phyloP scores from a whole-genome alignment of 2,113 vertebrate genomes.

The Etia nguti region DNA sequence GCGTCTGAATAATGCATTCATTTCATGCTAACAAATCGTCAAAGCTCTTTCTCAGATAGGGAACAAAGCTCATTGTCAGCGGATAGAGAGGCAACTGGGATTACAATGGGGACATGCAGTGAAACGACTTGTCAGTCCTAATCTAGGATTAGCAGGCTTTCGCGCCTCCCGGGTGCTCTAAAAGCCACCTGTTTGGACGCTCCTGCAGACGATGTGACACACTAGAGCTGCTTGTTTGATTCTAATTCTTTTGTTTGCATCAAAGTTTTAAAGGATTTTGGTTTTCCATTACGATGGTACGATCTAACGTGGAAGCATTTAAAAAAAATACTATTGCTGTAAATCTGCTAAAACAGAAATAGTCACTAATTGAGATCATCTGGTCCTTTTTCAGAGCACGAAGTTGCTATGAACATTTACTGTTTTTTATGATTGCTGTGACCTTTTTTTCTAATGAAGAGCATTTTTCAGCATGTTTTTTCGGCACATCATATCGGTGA shows the following conservation, averaged over 20 bases:
- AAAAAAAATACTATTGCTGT: background rate
- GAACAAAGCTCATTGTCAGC: slow-evolving; percentile 63
- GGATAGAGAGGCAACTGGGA: slow-evolving; percentile 49
- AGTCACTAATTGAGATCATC: background rate
- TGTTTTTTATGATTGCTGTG: background rate
- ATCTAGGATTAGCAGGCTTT: slow-evolving; percentile 65
- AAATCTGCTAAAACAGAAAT: background rate
- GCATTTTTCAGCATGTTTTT: background rate
- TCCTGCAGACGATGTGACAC: slow-evolving; percentile 29
- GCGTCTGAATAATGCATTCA: slow-evolving; percentile 62
- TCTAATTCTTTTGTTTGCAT: slow-evolving; percentile 17
- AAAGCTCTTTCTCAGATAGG: slow-evolving; percentile 17
- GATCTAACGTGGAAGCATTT: background rate
- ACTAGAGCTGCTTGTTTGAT: slow-evolving; percentile 6
- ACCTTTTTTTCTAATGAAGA: background rate
- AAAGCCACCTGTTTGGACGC: slow-evolving; percentile 66
- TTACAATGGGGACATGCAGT: slow-evolving; percentile 51
- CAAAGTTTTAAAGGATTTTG: background rate
- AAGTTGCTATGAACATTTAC: background rate
- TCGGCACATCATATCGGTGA: background rate
- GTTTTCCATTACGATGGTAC: background rate
- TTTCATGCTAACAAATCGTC: slow-evolving; percentile 32
- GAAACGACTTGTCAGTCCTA: slow-evolving; percentile 60
- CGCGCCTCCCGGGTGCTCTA: slow-evolving; percentile 42
- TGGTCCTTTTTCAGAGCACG: background rate